Evolutionary conservation across 2,113 vertebrate species (phyloP), one percentile per base, ranked within the genome.

Genomic region (Cottus gobio): DNA sequence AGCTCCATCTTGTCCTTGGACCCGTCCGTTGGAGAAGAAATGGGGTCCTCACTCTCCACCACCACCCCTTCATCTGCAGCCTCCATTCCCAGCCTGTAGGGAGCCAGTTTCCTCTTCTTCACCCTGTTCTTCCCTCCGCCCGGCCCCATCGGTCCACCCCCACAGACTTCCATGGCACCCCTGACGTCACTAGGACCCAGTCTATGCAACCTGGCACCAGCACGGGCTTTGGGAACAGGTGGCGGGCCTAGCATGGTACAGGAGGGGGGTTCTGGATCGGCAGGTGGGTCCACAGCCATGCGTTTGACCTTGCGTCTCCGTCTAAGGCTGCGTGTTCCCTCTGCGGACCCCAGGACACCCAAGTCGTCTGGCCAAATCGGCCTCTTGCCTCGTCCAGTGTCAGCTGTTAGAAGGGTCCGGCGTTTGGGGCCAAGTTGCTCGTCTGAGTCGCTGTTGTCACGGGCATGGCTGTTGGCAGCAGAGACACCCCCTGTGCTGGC

Each of bases 1-100:
- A 96, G 96, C 30, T 99, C 95, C 98, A 99, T 99, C 92, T 97
- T 99, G 91, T 99, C 98, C 83, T 97, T 99, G 87, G 83, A 79
- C 5, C 84, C 84, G 37, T 90, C 95, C 48, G 79, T 67, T 42
- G 94, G 96, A 64, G 84, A 94, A 11, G 75, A 80, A 16, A 92
- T 16, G 26, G 79, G 76, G 73, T 96, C 95, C 81, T 95, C 95
- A 8, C 91, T 95, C 82, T 95, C 95, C 82, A 95, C 94, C 76
- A 96, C 95, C 65, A 95, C 95, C 6, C 95, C 95, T 77, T 95
- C 95, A 36, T 96, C 95, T 0, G 95, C 75, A 26, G 84, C 92
- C 72, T 98, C 97, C 4, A 92, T 87, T 31, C 96, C 96, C 48
- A 95, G 93, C 60, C 95, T 94, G 67, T 93, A 87, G 2, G 93